phyloP scores from a whole-genome alignment of 2,888 invertebrate species.

The Melieria crassipennis region DNA sequence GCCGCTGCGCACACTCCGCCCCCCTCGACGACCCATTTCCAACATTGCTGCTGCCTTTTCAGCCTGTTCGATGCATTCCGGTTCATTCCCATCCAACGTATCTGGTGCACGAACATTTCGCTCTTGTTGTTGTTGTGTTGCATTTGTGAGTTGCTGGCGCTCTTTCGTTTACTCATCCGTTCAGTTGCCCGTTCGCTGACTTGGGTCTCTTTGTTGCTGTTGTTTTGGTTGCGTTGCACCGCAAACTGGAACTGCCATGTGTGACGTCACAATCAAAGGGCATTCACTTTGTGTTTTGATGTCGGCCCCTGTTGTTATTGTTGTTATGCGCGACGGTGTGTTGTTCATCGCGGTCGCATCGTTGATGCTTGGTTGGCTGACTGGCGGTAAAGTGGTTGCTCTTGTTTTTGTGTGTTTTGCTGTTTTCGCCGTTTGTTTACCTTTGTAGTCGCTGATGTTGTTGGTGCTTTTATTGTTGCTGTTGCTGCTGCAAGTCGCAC shows the following conservation, averaged over 20 bases:
- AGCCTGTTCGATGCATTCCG: background rate
- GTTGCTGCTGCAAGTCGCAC: background rate
- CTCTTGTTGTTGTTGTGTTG: constrained; percentile 14
- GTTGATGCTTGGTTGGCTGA: background rate
- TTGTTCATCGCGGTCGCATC: constrained; percentile 1
- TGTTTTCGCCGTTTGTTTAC: background rate
- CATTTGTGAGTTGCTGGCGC: background rate
- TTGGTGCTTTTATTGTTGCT: constrained; percentile 20
- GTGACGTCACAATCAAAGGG: constrained; percentile 52
- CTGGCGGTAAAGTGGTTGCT: background rate
- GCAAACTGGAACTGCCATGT: constrained; percentile 1
- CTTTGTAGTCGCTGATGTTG: background rate
- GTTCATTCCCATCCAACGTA: background rate
- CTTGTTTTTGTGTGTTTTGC: background rate
- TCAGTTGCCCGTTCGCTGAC: too few species aligned
- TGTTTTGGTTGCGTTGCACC: background rate
- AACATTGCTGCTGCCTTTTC: background rate
- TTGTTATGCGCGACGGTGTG: constrained; percentile 5
- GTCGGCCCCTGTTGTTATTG: constrained; percentile 35
- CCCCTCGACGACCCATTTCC: background rate
- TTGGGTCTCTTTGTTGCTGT: background rate
- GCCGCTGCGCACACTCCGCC: background rate
- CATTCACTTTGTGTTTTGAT: constrained; percentile 54
- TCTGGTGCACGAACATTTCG: background rate
- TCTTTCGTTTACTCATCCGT: too few species aligned